Percentiles rank a stretch among this genome's conserved stretches.
Conservation (phyloP, 2,797 vertebrate genomes). For the Streptopelia turtur region DNA sequence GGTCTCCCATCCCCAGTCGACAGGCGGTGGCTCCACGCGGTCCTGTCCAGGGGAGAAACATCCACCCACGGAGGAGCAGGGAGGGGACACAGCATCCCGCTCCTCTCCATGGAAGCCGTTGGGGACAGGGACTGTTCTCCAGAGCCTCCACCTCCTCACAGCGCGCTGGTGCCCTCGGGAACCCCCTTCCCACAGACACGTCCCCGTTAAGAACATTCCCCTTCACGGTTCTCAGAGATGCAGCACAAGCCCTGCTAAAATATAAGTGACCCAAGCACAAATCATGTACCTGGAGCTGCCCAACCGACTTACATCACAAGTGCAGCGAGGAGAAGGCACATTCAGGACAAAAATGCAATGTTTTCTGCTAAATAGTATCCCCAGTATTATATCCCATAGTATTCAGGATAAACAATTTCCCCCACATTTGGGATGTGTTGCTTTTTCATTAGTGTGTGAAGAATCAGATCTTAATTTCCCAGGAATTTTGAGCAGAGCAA, state of each 20-base stretch:
- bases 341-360: not conserved
- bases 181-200: not conserved
- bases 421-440: not conserved
- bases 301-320: not conserved
- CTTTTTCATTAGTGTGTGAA: not conserved
- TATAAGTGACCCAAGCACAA: not conserved
- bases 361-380: not conserved
- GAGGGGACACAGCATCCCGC: not conserved
- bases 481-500: not conserved
- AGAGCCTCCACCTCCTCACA: not conserved
- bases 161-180: not conserved
- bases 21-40: accelerated
- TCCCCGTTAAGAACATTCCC: not conserved
- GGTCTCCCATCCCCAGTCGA: not conserved
- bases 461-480: not conserved
- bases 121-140: not conserved
- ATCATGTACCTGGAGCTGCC: not conserved
- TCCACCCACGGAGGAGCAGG: not conserved
- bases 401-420: not conserved
- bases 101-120: not conserved
- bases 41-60: not conserved
- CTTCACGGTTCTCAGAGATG: accelerated
- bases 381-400: accelerated
- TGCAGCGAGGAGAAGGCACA: not conserved
- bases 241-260: not conserved